A percentile compares a stretch with the other conserved stretches of the same genome.
These are phyloP conservation scores for Plemyria rubiginata DNA, from an alignment of 2,888 invertebrate genomes.

Conservation along the genomic window DNA sequence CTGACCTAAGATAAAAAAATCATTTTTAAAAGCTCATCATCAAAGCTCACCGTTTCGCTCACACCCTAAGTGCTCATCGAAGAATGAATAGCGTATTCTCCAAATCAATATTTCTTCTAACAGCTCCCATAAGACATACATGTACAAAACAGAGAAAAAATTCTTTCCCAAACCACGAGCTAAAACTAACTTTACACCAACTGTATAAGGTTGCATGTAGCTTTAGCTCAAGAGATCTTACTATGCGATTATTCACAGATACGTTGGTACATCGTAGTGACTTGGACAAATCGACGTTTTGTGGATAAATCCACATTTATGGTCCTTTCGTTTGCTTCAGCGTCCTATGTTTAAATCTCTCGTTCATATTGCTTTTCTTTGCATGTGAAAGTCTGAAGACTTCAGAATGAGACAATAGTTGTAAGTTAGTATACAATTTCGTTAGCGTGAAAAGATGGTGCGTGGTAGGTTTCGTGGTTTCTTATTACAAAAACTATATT, in stretches of 20 bases:
- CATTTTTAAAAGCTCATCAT: no score
- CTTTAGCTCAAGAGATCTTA: constrained; percentile 28
- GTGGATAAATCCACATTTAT: constrained; percentile 43
- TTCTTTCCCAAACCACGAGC: constrained; percentile 5
- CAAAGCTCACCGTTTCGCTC: no score
- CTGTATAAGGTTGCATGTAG: constrained; percentile 24
- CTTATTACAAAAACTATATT: no score
- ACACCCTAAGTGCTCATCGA: constrained; percentile 1
- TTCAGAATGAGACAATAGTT: neutral
- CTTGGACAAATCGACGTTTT: constrained; percentile 48
- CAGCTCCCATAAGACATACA: constrained; percentile 42
- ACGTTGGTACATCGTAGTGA: constrained; percentile 48
- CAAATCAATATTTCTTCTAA: constrained; percentile 28
- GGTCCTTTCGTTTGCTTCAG: constrained; percentile 23
- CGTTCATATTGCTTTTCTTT: constrained; percentile 14
- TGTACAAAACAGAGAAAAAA: constrained; percentile 32
- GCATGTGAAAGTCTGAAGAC: neutral
- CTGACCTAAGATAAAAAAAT: no score
- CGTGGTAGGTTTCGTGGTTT: no score
- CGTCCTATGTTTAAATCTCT: constrained; percentile 15
- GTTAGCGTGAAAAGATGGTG: no score
- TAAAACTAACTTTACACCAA: constrained; percentile 30
- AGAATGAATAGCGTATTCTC: constrained; percentile 15
- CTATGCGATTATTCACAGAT: constrained; percentile 45
- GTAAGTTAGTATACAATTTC: no score